These are phyloP conservation scores for Furcifer pardalis DNA, from an alignment of 2,797 vertebrate genomes.

Conservation along the genomic window DNA sequence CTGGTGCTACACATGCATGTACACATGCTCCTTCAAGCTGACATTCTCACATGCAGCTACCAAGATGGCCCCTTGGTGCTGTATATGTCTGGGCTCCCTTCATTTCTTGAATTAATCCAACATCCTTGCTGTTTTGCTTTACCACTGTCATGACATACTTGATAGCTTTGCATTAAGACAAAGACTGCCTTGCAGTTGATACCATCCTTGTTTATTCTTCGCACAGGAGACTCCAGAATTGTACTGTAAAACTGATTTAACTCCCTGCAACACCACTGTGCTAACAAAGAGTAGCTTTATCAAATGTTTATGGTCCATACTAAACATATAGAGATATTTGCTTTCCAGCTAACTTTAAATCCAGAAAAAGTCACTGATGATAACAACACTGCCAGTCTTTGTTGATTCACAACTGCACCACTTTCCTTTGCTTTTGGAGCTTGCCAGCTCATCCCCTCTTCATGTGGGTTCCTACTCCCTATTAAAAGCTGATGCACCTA, in stretches of 20 bases:
- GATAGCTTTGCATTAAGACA: neutral
- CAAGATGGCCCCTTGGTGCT: neutral
- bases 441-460: neutral
- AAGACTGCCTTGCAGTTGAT: neutral
- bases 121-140: neutral
- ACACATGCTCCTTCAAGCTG: too few species aligned
- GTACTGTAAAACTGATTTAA: constrained; percentile 29
- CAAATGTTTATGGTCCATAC: constrained; percentile 34
- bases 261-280: constrained; percentile 38
- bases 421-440: neutral
- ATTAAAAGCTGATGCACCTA: neutral
- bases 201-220: neutral
- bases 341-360: constrained; percentile 47
- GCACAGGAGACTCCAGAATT: neutral
- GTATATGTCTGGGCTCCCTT: neutral
- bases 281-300: constrained; percentile 47
- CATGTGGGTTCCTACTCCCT: neutral
- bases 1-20: neutral
- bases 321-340: constrained; percentile 39
- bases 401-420: neutral
- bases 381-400: neutral
- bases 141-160: neutral
- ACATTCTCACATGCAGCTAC: neutral
- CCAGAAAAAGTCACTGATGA: constrained; percentile 42
- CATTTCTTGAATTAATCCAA: neutral